phyloP scores from a whole-genome alignment of 2,888 invertebrate species.

The Lasioglossum pauxillum region DNA sequence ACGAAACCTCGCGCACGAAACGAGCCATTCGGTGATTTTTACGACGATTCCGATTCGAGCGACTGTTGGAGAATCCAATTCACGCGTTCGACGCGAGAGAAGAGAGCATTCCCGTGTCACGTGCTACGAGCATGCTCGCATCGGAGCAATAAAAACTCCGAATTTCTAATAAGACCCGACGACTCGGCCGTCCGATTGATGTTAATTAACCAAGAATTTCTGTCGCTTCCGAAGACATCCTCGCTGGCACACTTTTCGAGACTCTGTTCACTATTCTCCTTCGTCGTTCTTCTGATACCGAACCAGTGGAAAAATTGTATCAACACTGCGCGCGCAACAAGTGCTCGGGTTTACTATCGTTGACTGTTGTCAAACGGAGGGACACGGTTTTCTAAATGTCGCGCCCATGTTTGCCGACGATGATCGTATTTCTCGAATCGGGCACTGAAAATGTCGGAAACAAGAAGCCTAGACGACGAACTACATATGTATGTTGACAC shows the following conservation, averaged over 20 bases:
- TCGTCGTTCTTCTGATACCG: neutral
- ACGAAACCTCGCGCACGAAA: neutral
- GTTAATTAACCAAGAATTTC: slow-evolving; percentile 10
- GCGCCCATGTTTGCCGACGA: slow-evolving; percentile 54
- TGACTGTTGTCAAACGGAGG: slow-evolving; percentile 25
- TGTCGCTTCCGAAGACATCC: neutral
- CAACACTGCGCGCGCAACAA: neutral
- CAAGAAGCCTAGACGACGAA: neutral
- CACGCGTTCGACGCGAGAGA: slow-evolving; percentile 39
- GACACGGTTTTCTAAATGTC: slow-evolving; percentile 38
- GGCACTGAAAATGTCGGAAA: neutral
- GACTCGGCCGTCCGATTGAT: neutral
- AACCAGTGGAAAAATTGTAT: slow-evolving; percentile 4
- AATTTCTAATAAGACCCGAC: slow-evolving; percentile 29
- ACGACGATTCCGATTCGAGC: slow-evolving; percentile 45
- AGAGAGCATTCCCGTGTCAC: slow-evolving; percentile 25
- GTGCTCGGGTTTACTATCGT: neutral
- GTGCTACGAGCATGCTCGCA: slow-evolving; percentile 13
- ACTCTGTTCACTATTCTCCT: neutral
- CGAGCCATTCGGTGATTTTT: neutral
- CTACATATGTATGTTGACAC: neutral
- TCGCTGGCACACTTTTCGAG: slow-evolving; percentile 14
- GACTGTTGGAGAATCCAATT: slow-evolving; percentile 46
- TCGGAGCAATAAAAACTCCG: slow-evolving; percentile 36
- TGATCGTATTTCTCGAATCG: slow-evolving; percentile 49